These are phyloP conservation scores for Tuta absoluta DNA, from an alignment of 2,888 invertebrate species.

Conservation along the genomic window DNA sequence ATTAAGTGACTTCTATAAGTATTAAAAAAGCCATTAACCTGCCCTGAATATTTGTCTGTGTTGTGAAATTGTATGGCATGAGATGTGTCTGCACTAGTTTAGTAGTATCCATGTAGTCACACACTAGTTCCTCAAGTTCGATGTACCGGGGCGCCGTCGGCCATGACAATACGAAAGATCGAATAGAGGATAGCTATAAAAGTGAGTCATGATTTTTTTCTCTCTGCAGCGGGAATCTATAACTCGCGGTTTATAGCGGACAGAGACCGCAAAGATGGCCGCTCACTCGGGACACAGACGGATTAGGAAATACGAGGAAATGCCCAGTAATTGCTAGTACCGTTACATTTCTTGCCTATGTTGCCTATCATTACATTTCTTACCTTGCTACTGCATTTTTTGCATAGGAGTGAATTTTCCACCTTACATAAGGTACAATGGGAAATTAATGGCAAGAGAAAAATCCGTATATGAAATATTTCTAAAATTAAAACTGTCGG, in stretches of 20 bases:
- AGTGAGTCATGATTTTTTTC: slow-evolving; percentile 22
- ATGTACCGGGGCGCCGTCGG: neutral
- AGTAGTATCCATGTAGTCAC: no score
- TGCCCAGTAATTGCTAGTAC: neutral
- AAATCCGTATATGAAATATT: no score
- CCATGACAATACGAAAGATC: neutral
- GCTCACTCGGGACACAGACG: neutral
- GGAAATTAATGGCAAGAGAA: no score
- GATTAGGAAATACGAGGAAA: neutral
- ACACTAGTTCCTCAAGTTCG: neutral
- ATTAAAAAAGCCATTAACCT: no score
- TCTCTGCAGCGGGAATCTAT: slow-evolving; percentile 20
- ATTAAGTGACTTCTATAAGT: no score
- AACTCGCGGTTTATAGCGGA: slow-evolving; percentile 16
- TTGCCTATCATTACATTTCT: neutral
- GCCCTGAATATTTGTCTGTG: no score
- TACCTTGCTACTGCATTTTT: no score
- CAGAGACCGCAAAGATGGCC: slow-evolving; percentile 14
- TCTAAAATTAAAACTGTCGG: no score
- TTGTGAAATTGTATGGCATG: no score
- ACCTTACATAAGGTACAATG: no score
- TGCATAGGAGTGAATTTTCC: no score
- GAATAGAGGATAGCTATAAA: slow-evolving; percentile 17
- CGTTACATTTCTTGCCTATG: neutral
- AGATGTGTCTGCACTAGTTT: no score